phyloP scores from a whole-genome alignment of 2,888 invertebrate genomes.

The Phengaris arion region DNA sequence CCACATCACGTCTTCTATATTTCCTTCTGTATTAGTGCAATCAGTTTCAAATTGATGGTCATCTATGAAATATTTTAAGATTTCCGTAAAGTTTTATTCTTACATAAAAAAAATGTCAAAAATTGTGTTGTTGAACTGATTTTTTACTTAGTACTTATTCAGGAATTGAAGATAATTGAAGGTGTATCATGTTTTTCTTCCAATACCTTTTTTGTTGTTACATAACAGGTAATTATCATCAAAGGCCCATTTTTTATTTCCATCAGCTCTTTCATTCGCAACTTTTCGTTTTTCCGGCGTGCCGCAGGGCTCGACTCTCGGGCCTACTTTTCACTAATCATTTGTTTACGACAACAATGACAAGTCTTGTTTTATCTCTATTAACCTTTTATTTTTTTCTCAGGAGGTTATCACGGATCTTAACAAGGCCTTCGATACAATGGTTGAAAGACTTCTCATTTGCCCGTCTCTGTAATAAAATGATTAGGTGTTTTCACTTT shows the following conservation, averaged over 20 bases:
- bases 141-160: too few species aligned
- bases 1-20: not conserved
- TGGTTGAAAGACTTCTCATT: not conserved
- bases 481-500: constrained; percentile 47
- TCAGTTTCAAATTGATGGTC: not conserved
- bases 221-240: not conserved
- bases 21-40: not conserved
- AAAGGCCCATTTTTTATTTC: not conserved
- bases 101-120: too few species aligned
- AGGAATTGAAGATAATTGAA: not conserved
- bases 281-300: constrained; percentile 12
- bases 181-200: not conserved
- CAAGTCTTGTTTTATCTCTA: constrained; percentile 12
- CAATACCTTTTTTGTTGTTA: not conserved
- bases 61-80: not conserved
- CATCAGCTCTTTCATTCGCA: not conserved
- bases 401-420: constrained; percentile 16
- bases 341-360: constrained; percentile 23
- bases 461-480: constrained; percentile 48
- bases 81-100: too few species aligned
- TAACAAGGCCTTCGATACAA: constrained; percentile 25
- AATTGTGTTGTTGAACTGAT: too few species aligned
- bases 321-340: constrained; percentile 1
- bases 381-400: not conserved
- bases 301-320: constrained; percentile 6